These are phyloP conservation scores for Rotaria macrura DNA, from an alignment of 2,888 invertebrate species.

Conservation along the genomic window DNA sequence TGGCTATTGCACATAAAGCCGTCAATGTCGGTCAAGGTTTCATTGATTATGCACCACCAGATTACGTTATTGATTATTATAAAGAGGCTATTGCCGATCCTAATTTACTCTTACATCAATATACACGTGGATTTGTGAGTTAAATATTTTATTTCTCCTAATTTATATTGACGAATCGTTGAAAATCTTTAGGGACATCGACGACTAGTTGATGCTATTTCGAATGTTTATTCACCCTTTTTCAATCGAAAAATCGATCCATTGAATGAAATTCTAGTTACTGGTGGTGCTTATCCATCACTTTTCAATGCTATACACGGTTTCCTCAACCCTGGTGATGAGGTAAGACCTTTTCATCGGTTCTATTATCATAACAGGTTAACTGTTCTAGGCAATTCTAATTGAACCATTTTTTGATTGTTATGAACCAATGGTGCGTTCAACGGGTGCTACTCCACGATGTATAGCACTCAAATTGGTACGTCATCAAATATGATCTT, in stretches of 20 bases:
- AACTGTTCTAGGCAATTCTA: constrained; percentile 65
- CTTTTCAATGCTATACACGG: constrained; percentile 74
- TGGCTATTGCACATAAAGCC: constrained; percentile 67
- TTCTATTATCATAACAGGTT: not conserved
- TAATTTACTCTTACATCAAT: constrained; percentile 73
- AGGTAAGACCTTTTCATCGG: too few species aligned
- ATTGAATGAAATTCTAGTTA: constrained; percentile 72
- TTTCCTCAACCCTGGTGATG: constrained; percentile 66
- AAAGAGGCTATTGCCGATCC: constrained; percentile 57
- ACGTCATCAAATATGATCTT: too few species aligned
- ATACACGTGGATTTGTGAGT: constrained; percentile 83
- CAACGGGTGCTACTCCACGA: constrained; percentile 72
- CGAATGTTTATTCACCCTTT: constrained; percentile 72
- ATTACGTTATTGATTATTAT: constrained; percentile 67
- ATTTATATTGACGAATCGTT: too few species aligned
- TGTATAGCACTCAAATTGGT: constrained; percentile 64
- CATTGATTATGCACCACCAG: constrained; percentile 73
- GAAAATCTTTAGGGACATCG: constrained; percentile 70
- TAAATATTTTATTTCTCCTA: not conserved
- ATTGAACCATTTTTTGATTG: constrained; percentile 98
- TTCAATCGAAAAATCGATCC: constrained; percentile 68
- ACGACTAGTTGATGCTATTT: constrained; percentile 69
- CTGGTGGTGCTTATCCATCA: constrained; percentile 86
- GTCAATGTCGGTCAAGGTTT: constrained; percentile 68
- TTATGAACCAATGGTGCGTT: constrained; percentile 82